phyloP scores from a whole-genome alignment of 2,797 vertebrate genomes.

The Enteromius afrohamiltoni region DNA sequence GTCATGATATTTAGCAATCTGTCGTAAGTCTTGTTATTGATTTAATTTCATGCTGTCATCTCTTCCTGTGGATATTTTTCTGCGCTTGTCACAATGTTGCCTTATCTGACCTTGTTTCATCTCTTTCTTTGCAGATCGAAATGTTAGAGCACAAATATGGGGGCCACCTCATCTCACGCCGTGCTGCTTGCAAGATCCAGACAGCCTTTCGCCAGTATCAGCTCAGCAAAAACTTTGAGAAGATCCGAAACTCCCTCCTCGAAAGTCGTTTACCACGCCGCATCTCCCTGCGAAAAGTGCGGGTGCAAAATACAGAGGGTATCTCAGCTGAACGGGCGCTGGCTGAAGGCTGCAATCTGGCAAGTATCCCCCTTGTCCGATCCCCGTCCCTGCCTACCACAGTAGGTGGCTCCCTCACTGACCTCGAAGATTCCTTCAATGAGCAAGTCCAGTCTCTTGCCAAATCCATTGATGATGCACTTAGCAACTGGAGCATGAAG shows the following conservation, averaged over 20 bases:
- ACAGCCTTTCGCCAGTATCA: conserved; percentile 99
- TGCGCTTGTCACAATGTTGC: not conserved
- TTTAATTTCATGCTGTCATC: conserved; percentile 38
- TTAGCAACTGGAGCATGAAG: conserved; percentile 98
- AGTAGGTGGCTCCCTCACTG: conserved; percentile 88
- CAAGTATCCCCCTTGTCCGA: conserved; percentile 90
- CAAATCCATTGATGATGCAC: conserved; percentile 97
- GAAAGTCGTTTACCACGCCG: conserved; percentile 95
- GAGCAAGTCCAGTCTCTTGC: conserved; percentile 98
- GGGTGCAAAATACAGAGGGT: conserved; percentile 88
- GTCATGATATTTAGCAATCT: conserved; percentile 25
- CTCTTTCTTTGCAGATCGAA: conserved; percentile 87
- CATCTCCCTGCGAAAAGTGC: conserved; percentile 92
- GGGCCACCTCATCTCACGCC: conserved; percentile 93
- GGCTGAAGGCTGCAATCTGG: conserved; percentile 88
- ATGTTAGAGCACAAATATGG: conserved; percentile 99
- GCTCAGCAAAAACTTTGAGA: conserved; percentile 99
- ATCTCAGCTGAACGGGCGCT: conserved; percentile 91
- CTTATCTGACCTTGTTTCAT: conserved; percentile 1
- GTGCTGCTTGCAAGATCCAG: conserved; percentile 98
- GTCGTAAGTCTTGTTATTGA: conserved; percentile 26
- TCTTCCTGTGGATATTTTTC: not conserved
- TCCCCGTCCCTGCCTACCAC: conserved; percentile 90
- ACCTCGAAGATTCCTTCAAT: conserved; percentile 96
- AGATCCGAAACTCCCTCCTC: conserved; percentile 96